Conservation (phyloP, 2,113 vertebrate species). For the Raja brachyura region DNA sequence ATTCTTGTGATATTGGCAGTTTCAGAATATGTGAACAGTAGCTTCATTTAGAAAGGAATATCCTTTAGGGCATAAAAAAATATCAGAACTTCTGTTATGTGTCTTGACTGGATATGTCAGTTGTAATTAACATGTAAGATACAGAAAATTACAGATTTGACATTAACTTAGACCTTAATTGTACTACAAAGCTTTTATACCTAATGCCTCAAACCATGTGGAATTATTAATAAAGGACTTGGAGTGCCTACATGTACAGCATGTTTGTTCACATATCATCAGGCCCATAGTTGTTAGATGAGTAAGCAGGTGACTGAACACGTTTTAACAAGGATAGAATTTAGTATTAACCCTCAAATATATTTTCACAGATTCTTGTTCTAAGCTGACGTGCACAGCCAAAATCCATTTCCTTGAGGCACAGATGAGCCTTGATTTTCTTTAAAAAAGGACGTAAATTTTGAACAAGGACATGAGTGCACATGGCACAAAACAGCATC, state of each 20-base stretch:
- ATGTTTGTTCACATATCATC: neutral
- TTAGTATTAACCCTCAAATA: neutral
- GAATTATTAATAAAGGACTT: neutral
- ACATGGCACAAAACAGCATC: neutral
- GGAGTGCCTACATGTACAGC: neutral
- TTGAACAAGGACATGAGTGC: neutral
- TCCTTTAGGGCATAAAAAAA: neutral
- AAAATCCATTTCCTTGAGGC: neutral
- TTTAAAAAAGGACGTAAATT: neutral
- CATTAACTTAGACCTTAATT: neutral
- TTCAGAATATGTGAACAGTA: neutral
- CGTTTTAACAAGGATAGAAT: neutral
- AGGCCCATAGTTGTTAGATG: neutral
- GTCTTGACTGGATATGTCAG: neutral
- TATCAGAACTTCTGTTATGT: neutral
- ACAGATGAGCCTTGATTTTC: neutral
- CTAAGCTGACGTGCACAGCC: neutral
- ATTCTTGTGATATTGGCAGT: neutral
- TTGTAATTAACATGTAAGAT: neutral
- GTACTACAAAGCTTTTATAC: neutral
- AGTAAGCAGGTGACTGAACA: neutral
- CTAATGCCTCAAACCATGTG: neutral
- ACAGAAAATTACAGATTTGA: slow-evolving; percentile 17
- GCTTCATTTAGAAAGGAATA: slow-evolving; percentile 22
- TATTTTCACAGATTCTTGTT: neutral